Evolutionary conservation across 2,113 vertebrate species (phyloP), one percentile per base, ranked within the genome.

Genomic region (Anolis carolinensis): DNA sequence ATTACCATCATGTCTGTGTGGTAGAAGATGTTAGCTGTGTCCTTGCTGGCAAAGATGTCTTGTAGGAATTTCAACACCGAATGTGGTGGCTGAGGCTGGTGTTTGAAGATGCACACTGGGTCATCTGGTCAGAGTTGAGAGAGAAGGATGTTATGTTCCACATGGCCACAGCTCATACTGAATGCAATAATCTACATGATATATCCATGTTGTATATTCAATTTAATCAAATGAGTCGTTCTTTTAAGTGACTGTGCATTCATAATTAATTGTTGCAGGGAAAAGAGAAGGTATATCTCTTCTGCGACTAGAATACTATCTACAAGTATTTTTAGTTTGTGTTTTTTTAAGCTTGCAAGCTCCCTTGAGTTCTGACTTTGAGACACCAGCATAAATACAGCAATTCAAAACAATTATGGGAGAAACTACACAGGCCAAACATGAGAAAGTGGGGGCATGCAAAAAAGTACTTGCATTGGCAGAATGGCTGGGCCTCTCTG

Each of bases 1-100:
- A 99, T 98, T 32, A 98, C 99, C 98, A 99, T 99, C 98, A 99
- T 99, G 95, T 99, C 99, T 0, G 97, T 98, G 94, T 97, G 97
- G 94, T 99, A 99, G 96, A 99, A 99, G 95, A 99, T 98, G 93
- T 96, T 89, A 0, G 98, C 97, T 0, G 98, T 98, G 79, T 97
- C 93, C 7, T 89, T 92, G 93, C 94, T 96, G 91, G 97, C 95
- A 4, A 99, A 99, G 75, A 99, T 95, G 10, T 99, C 99, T 95
- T 99, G 98, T 85, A 99, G 97, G 83, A 99, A 98, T 96, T 99
- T 99, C 83, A 99, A 97, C 76, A 99, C 96, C 0, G 98, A 96
- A 93, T 99, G 98, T 0, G 98, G 97, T 0, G 98, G 98, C 77
- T 98, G 98, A 0, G 99, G 98, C 50, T 97, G 96, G 20, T 99